Evolutionary conservation across 2,888 invertebrate genomes (phyloP).

Genomic region (Norana najaformis): DNA sequence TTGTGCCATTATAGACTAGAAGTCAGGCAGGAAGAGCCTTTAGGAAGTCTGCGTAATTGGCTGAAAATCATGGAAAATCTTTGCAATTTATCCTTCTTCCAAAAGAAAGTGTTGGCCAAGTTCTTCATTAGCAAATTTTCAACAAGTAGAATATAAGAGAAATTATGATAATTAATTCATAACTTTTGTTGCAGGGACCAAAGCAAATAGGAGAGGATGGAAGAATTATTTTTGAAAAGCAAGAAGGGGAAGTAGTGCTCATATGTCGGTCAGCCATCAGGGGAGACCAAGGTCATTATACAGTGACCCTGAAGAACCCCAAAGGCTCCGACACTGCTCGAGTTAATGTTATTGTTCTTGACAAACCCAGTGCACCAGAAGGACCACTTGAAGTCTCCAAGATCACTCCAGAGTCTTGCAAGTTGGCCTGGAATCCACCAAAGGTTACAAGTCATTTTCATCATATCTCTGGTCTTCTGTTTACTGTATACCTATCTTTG

Average conservation of each 20-base stretch:
- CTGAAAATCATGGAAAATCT: too few relatives aligned
- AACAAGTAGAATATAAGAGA: background rate
- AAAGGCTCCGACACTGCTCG: slow-evolving; percentile 89
- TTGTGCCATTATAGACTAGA: too few relatives aligned
- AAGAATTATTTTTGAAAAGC: slow-evolving; percentile 75
- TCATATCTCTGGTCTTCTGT: background rate
- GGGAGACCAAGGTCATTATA: slow-evolving; percentile 75
- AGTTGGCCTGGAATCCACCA: slow-evolving; percentile 70
- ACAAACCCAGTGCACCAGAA: slow-evolving; percentile 78
- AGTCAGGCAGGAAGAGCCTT: too few relatives aligned
- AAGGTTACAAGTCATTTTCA: slow-evolving; percentile 51
- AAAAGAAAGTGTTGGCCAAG: background rate
- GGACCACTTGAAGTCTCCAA: slow-evolving; percentile 89
- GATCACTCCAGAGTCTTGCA: slow-evolving; percentile 92
- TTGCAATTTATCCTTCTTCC: too few relatives aligned
- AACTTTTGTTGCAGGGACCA: slow-evolving; percentile 69
- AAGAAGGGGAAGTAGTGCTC: slow-evolving; percentile 54
- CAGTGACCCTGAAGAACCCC: slow-evolving; percentile 83
- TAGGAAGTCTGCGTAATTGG: too few relatives aligned
- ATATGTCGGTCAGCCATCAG: slow-evolving; percentile 78
- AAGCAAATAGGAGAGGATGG: slow-evolving; percentile 76
- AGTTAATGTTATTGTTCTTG: slow-evolving; percentile 73
- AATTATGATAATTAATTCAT: background rate
- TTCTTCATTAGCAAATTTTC: background rate
- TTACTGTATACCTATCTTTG: background rate